phyloP scores from a whole-genome alignment of 2,113 vertebrate species.

The Pseudonaja textilis region DNA sequence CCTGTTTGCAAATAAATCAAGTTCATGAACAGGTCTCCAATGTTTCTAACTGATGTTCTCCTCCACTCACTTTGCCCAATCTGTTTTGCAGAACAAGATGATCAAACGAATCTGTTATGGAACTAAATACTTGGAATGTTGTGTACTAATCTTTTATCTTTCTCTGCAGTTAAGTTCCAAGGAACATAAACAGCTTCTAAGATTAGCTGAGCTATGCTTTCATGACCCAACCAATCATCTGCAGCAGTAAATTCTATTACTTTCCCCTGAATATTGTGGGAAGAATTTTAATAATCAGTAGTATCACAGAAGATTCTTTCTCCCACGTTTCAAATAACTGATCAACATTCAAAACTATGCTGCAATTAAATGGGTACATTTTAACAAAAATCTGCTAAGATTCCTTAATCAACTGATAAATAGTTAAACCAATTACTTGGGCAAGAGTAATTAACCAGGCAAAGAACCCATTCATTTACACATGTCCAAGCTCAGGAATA shows the following conservation, averaged over 20 bases:
- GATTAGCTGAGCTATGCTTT: background rate
- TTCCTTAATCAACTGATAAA: background rate
- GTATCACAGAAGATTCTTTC: background rate
- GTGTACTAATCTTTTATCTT: background rate
- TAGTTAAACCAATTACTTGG: background rate
- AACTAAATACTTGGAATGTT: background rate
- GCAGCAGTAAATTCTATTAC: background rate
- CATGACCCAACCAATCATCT: background rate
- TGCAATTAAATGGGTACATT: background rate
- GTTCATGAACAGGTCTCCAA: background rate
- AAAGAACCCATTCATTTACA: background rate
- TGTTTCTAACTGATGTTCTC: background rate
- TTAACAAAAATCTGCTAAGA: background rate
- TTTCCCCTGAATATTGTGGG: background rate
- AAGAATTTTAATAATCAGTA: background rate
- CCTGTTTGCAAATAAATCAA: background rate
- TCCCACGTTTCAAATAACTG: background rate
- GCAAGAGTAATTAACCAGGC: background rate
- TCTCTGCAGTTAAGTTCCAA: background rate
- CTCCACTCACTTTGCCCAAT: background rate
- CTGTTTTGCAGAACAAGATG: background rate
- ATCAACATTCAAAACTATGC: background rate
- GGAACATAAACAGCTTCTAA: background rate
- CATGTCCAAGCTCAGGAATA: background rate
- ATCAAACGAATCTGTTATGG: background rate